phyloP scores from a whole-genome alignment of 2,113 vertebrate genomes.

The Cyphomyrus plagiostoma region DNA sequence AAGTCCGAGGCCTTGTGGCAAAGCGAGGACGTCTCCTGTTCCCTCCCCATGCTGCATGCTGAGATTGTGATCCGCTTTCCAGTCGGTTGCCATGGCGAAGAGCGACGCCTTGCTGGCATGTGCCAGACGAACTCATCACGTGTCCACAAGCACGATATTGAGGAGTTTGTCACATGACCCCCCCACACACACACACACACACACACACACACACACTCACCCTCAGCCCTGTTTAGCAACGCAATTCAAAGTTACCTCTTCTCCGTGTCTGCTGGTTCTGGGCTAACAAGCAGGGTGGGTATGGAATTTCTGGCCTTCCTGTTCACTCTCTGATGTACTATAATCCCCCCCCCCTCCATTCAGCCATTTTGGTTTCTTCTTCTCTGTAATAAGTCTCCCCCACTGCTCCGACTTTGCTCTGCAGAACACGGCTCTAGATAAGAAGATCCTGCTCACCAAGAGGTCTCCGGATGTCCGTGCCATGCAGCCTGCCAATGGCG shows the following conservation, averaged over 20 bases:
- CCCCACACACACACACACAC: background rate
- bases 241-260: background rate
- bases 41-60: background rate
- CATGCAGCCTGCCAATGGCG: slow-evolving; percentile 32
- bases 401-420: slow-evolving; percentile 17
- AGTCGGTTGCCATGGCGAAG: background rate
- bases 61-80: background rate
- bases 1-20: background rate
- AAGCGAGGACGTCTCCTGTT: background rate
- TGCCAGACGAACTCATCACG: background rate
- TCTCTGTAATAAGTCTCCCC: background rate
- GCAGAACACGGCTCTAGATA: slow-evolving; percentile 98
- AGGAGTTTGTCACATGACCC: background rate
- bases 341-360: background rate
- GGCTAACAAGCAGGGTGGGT: background rate
- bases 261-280: background rate
- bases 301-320: background rate
- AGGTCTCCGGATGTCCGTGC: slow-evolving; percentile 47
- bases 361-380: slow-evolving; percentile 20
- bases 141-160: background rate
- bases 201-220: background rate
- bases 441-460: slow-evolving; percentile 74
- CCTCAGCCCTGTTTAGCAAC: background rate
- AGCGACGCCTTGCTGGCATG: background rate
- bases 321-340: background rate